phyloP scores from a whole-genome alignment of 2,113 vertebrate species.

The Cryptoleucopteryx plumbea region DNA sequence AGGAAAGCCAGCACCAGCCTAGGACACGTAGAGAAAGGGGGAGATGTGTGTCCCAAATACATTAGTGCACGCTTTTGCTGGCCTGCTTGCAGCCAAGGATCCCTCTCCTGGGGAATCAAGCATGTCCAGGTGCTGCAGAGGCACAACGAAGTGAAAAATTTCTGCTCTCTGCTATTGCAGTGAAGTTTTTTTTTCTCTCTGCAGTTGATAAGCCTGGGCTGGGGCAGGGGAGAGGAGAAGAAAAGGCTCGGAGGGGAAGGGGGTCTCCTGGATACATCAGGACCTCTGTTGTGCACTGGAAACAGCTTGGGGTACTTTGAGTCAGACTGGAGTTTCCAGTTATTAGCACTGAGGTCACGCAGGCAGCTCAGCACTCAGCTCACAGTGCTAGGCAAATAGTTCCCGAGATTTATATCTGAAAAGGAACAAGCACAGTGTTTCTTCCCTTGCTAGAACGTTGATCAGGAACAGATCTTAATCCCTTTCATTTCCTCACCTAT shows the following conservation, averaged over 20 bases:
- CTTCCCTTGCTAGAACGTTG: background rate
- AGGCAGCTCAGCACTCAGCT: background rate
- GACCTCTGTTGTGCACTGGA: background rate
- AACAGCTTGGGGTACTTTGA: background rate
- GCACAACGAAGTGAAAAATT: background rate
- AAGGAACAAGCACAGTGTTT: background rate
- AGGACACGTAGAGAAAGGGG: background rate
- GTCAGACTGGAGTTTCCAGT: background rate
- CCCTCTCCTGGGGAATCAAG: background rate
- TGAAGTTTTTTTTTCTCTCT: background rate
- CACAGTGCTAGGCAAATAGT: too few species aligned
- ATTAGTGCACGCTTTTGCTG: background rate
- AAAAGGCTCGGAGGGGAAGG: too few species aligned
- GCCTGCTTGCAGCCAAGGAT: background rate
- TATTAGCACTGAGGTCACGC: background rate
- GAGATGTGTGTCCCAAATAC: background rate
- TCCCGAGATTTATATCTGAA: background rate
- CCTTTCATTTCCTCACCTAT: background rate
- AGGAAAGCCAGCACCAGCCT: background rate
- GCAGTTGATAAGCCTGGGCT: background rate
- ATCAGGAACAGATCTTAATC: background rate
- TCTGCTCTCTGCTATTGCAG: rapidly evolving
- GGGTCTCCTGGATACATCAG: too few species aligned
- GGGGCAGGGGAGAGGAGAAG: background rate
- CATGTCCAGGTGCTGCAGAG: background rate